Conservation (phyloP, 23 tunicate genomes). For the Botrylloides violaceus region DNA sequence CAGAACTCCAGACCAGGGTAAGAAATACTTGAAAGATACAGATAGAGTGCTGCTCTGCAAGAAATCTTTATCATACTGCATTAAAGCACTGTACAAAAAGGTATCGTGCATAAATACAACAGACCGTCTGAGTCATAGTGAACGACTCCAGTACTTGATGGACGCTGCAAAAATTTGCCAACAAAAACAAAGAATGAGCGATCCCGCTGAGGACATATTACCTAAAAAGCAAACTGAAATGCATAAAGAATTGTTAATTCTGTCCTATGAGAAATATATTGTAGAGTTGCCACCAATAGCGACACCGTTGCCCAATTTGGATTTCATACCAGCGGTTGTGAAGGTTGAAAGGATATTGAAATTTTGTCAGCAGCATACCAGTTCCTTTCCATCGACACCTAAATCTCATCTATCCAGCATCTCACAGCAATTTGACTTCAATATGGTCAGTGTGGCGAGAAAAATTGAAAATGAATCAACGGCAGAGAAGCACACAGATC, state of each 20-base stretch:
- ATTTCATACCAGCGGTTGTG: background rate
- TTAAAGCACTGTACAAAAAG: slow-evolving; percentile 7
- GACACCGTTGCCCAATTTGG: slow-evolving; percentile 6
- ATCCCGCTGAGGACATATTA: background rate
- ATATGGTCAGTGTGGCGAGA: too few species aligned
- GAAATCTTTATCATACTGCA: slow-evolving; percentile 6
- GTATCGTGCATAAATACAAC: background rate
- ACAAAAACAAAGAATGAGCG: slow-evolving; percentile 16
- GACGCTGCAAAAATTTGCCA: slow-evolving; percentile 11
- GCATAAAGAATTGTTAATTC: slow-evolving; percentile 18
- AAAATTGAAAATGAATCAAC: too few species aligned
- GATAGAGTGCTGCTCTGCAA: slow-evolving; percentile 32
- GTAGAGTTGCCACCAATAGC: background rate
- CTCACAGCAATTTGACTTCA: background rate
- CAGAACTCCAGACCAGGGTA: slow-evolving; percentile 81
- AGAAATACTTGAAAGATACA: slow-evolving; percentile 72
- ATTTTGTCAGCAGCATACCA: slow-evolving; percentile 14
- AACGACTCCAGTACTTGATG: background rate
- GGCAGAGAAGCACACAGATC: too few species aligned
- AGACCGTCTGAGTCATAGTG: background rate
- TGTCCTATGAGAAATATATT: slow-evolving; percentile 8
- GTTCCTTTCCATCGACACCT: background rate
- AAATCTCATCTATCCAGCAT: background rate
- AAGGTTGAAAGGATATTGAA: slow-evolving; percentile 5
- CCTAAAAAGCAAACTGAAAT: background rate